Base-by-base conservation (phyloP, 2,888 invertebrate genomes). In the Andrena hattorfiana region DNA sequence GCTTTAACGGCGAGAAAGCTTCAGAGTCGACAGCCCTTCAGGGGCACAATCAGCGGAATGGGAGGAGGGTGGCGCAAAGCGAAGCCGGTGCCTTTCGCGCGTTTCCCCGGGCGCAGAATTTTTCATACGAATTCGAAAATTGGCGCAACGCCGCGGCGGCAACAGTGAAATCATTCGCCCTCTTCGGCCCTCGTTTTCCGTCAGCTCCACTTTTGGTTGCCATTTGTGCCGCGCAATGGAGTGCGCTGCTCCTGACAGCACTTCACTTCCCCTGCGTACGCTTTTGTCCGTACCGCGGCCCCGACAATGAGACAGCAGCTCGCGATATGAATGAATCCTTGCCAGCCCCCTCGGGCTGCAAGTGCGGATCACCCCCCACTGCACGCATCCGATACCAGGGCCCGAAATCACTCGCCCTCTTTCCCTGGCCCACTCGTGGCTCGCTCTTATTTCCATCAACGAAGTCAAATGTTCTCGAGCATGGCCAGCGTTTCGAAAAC, bases 191-290 rank as follows among this genome's bases (percentile, higher is more conserved):
- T 73, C 85, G 76, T 82, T 79, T 83, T 82, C 78, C 81, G 75
- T 69, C 81, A 81, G 73, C 72, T 80, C 77, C 87, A 88, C 87
- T 88, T 88, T 89, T 75, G 85, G 87, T 89, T 85, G 89, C 85
- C 89, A 87, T 88, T 88, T 87, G 89, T 88, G 87, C 85, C 89
- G 87, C 76, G 85, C 87, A 82, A 88, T 87, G 83, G 87, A 88
- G 85, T 83, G 83, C 83, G 82, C 83, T 88, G 88, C 83, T 87
- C 56, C 87, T 88, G 88, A 88, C 88, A 88, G 89, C 88, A 83
- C 87, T 88, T 82, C 85, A 82, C 73, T 66, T 70, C 83, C 86
- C 85, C 68, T 26, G 79, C 84, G 70, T 66, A 62, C 77, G 68
- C 83, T 86, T 42, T 86, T 88, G 86, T 88, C 82, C 79, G 79